phyloP scores from a whole-genome alignment of 2,797 vertebrate genomes.

The Clarias pachynema region DNA sequence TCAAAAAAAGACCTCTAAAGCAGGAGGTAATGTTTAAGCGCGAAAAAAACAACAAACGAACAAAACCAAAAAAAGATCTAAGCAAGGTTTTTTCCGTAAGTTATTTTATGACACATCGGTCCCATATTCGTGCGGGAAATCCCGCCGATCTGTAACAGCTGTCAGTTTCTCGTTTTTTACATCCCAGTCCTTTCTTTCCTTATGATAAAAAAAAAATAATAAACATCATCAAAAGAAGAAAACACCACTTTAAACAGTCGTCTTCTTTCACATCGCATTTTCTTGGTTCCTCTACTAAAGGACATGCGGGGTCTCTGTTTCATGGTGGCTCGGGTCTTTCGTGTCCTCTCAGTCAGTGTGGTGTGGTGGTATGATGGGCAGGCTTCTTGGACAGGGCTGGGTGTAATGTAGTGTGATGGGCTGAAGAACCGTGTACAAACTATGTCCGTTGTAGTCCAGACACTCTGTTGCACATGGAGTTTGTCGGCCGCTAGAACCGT shows the following conservation, averaged over 20 bases:
- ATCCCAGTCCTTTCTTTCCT: constrained; percentile 19
- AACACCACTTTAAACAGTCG: neutral
- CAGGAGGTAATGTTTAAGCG: constrained; percentile 76
- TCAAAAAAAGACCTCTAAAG: constrained; percentile 70
- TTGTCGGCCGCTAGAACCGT: constrained; percentile 48
- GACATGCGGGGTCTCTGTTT: constrained; percentile 22
- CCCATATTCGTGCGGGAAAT: constrained; percentile 27
- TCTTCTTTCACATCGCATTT: constrained; percentile 7
- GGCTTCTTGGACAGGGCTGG: constrained; percentile 26
- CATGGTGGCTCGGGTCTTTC: neutral
- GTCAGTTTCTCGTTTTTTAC: neutral
- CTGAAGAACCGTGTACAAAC: constrained; percentile 35
- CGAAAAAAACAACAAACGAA: constrained; percentile 36
- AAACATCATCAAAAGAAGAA: neutral
- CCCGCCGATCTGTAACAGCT: constrained; percentile 39
- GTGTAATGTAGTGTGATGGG: constrained; percentile 49
- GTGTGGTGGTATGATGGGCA: neutral
- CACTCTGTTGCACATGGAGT: constrained; percentile 53
- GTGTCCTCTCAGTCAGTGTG: constrained; percentile 1
- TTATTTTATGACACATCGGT: constrained; percentile 60
- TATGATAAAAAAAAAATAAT: neutral
- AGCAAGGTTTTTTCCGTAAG: constrained; percentile 33
- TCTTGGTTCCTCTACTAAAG: constrained; percentile 25
- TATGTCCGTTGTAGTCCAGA: constrained; percentile 45
- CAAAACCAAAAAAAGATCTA: constrained; percentile 47